A percentile compares a stretch with the other conserved stretches of the same genome.
phyloP scores from a whole-genome alignment of 2,113 vertebrate genomes.

The Zeus faber region DNA sequence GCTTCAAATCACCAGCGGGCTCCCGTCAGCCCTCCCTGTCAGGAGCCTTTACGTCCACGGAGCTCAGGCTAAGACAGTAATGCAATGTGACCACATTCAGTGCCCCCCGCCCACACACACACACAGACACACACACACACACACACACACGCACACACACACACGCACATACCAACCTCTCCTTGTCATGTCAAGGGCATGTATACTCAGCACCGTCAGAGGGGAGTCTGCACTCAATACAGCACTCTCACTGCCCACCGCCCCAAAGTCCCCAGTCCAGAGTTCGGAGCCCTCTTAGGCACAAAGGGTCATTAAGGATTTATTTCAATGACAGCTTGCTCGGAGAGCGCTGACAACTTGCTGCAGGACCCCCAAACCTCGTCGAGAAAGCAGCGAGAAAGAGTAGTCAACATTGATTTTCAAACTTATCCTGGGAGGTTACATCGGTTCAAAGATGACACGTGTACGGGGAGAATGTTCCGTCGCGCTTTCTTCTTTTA shows the following conservation, averaged over 20 bases:
- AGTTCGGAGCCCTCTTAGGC: slow-evolving; percentile 24
- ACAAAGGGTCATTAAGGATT: slow-evolving; percentile 39
- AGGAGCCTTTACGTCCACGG: slow-evolving; percentile 27
- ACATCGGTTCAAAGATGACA: too few species aligned
- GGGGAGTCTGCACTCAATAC: slow-evolving; percentile 32
- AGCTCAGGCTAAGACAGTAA: slow-evolving; percentile 55
- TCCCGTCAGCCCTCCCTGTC: slow-evolving; percentile 39
- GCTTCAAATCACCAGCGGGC: slow-evolving; percentile 36
- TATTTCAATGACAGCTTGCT: slow-evolving; percentile 28
- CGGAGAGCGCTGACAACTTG: slow-evolving; percentile 21
- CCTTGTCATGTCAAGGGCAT: slow-evolving; percentile 59
- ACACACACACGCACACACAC: too few species aligned
- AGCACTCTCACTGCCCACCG: slow-evolving; percentile 23
- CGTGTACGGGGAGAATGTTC: too few species aligned
- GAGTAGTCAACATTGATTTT: slow-evolving; percentile 18
- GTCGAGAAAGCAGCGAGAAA: slow-evolving; percentile 9
- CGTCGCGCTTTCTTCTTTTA: neutral
- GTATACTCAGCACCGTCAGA: slow-evolving; percentile 46
- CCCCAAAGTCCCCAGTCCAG: neutral
- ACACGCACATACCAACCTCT: too few species aligned
- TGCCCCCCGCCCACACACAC: too few species aligned
- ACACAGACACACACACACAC: too few species aligned
- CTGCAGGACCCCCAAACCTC: too few species aligned
- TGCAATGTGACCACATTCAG: slow-evolving; percentile 59
- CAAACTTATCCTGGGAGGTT: neutral